phyloP scores from a whole-genome alignment of 2,888 invertebrate genomes.

The Drosophila lutescens region DNA sequence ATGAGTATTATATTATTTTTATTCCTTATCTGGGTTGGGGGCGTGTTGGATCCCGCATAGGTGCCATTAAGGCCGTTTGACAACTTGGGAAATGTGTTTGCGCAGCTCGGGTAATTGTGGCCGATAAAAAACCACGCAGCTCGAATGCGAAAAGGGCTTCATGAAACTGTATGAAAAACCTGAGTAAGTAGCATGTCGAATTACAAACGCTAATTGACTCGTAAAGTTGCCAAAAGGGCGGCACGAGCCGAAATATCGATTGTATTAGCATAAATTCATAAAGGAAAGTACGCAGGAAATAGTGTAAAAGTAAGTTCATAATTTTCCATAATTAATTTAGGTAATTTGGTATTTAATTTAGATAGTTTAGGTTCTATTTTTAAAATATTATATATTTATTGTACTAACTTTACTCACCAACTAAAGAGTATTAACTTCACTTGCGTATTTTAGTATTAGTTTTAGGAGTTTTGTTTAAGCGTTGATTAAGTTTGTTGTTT shows the following conservation, averaged over 20 bases:
- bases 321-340: neutral
- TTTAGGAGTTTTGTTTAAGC: conserved; percentile 22
- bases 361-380: too few relatives aligned
- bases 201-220: conserved; percentile 65
- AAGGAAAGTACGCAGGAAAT: neutral
- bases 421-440: conserved; percentile 18
- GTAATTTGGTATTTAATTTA: too few relatives aligned
- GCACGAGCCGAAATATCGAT: conserved; percentile 52
- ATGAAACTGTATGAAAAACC: neutral
- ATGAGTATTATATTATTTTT: conserved; percentile 42
- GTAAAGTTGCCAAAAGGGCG: conserved; percentile 45
- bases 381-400: neutral
- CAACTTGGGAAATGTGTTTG: conserved; percentile 66
- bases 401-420: conserved; percentile 19
- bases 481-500: conserved; percentile 16
- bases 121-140: conserved; percentile 46
- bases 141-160: conserved; percentile 7
- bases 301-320: neutral
- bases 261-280: conserved; percentile 67
- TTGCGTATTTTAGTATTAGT: neutral
- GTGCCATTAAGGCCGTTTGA: conserved; percentile 66
- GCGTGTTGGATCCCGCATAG: conserved; percentile 21
- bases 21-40: conserved; percentile 39
- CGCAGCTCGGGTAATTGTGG: conserved; percentile 57
- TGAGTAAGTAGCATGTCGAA: conserved; percentile 65